phyloP scores from a whole-genome alignment of 2,888 invertebrate species.

The Agonopterix alstromeriana region DNA sequence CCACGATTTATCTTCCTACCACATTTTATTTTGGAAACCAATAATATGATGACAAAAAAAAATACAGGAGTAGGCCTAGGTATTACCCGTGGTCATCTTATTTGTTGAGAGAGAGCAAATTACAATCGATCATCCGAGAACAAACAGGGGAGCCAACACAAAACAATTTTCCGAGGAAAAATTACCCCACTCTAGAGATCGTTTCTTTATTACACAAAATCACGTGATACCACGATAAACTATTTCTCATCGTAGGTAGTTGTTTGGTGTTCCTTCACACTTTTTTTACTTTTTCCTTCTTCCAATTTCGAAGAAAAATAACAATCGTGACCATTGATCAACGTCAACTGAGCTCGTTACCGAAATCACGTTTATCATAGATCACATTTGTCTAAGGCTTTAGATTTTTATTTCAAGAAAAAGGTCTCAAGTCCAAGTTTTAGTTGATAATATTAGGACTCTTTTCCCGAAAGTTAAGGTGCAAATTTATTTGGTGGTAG shows the following conservation, averaged over 20 bases:
- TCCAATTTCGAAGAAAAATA: slow-evolving; percentile 54
- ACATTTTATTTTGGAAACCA: too few relatives aligned
- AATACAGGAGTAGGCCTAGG: too few relatives aligned
- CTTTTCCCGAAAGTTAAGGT: slow-evolving; percentile 22
- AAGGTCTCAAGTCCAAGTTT: slow-evolving; percentile 22
- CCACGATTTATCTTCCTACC: too few relatives aligned
- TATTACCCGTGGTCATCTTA: not conserved
- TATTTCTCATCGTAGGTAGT: slow-evolving; percentile 58
- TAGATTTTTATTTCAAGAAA: slow-evolving; percentile 29
- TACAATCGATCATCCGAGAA: slow-evolving; percentile 47
- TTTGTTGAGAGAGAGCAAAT: slow-evolving; percentile 24
- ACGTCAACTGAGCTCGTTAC: slow-evolving; percentile 61
- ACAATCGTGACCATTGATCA: slow-evolving; percentile 61
- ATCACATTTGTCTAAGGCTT: slow-evolving; percentile 73
- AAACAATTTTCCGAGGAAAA: slow-evolving; percentile 59
- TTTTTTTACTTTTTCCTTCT: slow-evolving; percentile 46
- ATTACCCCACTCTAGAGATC: slow-evolving; percentile 28
- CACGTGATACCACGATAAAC: slow-evolving; percentile 72
- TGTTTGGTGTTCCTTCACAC: slow-evolving; percentile 63
- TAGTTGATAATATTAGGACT: slow-evolving; percentile 20
- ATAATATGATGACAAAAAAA: too few relatives aligned
- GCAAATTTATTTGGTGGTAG: slow-evolving; percentile 22
- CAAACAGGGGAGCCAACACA: slow-evolving; percentile 43
- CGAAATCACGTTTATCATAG: slow-evolving; percentile 73
- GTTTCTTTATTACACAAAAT: slow-evolving; percentile 61